A percentile compares a stretch with the other conserved stretches of the same genome.
These are phyloP conservation scores for Lathamus discolor DNA, from an alignment of 2,113 vertebrate species.

Conservation along the genomic window DNA sequence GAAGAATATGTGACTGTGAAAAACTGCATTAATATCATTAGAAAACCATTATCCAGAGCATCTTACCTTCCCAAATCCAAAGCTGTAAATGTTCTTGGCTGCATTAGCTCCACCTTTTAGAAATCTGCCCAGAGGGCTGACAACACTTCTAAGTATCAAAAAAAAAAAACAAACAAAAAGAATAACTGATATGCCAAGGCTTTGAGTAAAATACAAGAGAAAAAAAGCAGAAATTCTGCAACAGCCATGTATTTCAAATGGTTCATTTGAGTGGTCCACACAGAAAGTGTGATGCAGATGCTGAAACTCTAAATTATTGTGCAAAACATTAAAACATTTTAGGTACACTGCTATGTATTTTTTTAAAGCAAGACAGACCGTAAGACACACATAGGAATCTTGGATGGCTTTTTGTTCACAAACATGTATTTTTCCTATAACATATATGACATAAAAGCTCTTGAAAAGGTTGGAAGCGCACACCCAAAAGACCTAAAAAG, in stretches of 20 bases:
- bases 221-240: not conserved
- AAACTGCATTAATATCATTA: fast-evolving
- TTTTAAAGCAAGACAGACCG: not conserved
- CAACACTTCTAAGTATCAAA: constrained; percentile 63
- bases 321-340: not conserved
- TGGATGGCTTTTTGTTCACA: not conserved
- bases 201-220: not conserved
- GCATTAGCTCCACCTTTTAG: constrained; percentile 51
- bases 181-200: not conserved
- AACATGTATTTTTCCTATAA: not conserved
- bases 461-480: not conserved
- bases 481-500: not conserved
- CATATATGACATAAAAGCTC: not conserved
- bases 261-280: not conserved
- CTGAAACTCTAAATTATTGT: not conserved
- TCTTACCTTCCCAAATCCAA: constrained; percentile 89
- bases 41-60: not conserved
- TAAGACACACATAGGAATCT: fast-evolving
- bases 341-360: not conserved
- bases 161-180: not conserved
- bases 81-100: constrained; percentile 75
- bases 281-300: not conserved
- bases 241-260: not conserved
- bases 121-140: constrained; percentile 62
- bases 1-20: not conserved